Percentiles rank a stretch among this genome's conserved stretches.
Evolutionary conservation across 2,888 invertebrate genomes (phyloP).

Genomic region (Rhagonycha fulva): DNA sequence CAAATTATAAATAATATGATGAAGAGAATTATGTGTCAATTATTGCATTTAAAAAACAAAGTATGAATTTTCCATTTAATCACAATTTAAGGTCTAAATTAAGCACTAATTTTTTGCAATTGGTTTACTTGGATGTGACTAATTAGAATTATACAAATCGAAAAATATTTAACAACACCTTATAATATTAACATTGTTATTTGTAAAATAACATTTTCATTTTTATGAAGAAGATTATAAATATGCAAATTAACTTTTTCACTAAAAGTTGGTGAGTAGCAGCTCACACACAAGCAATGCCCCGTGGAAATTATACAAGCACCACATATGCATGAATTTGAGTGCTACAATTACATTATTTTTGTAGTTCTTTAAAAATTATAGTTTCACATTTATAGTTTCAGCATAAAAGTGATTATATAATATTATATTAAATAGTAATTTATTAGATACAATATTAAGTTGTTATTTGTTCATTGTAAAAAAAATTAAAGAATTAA

Average conservation of each 20-base stretch:
- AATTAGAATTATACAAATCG: background rate
- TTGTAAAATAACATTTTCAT: background rate
- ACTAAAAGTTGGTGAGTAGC: background rate
- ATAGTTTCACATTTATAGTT: background rate
- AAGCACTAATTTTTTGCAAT: background rate
- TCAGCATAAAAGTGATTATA: background rate
- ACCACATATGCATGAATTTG: background rate
- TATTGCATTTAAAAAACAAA: background rate
- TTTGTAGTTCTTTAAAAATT: background rate
- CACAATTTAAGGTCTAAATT: background rate
- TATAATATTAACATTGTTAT: background rate
- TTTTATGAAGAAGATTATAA: background rate
- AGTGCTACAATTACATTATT: background rate
- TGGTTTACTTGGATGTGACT: background rate
- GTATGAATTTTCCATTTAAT: background rate
- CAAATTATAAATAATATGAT: background rate
- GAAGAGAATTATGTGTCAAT: background rate
- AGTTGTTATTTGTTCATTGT: conserved; percentile 1
- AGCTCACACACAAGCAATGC: background rate
- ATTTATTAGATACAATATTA: conserved; percentile 3
- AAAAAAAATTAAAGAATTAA: background rate
- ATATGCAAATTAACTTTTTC: background rate
- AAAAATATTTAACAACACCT: background rate
- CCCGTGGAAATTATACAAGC: background rate
- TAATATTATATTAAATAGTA: background rate